These are phyloP conservation scores for Nasonia vitripennis DNA, from an alignment of 1,140 invertebrate species.

Conservation along the genomic window DNA sequence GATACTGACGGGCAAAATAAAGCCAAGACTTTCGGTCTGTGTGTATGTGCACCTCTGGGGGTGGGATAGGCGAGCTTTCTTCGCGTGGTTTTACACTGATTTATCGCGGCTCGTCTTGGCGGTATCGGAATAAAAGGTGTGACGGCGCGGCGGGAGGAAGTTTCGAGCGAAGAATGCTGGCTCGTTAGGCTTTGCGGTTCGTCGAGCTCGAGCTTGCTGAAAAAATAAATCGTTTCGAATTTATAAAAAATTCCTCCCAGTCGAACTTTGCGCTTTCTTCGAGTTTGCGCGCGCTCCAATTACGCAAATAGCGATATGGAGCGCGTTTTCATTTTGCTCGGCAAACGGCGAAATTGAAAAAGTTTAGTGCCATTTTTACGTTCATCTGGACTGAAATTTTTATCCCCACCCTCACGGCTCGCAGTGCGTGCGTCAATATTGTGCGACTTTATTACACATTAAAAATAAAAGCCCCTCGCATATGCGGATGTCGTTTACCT, in stretches of 20 bases:
- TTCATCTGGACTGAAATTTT: not conserved
- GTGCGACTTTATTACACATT: not conserved
- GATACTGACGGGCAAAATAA: conserved; percentile 33
- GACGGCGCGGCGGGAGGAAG: no score
- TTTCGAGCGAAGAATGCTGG: no score
- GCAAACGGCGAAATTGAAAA: not conserved
- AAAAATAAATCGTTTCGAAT: no score
- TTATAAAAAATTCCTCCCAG: no score
- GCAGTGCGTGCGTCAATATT: not conserved
- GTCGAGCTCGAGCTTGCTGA: no score
- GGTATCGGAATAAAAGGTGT: no score
- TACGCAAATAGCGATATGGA: not conserved
- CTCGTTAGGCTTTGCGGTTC: no score
- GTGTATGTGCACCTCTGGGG: no score
- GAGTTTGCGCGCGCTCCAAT: no score
- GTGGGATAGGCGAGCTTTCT: not conserved
- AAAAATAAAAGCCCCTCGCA: no score
- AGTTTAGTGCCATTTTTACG: not conserved
- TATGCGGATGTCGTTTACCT: not conserved
- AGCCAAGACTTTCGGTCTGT: not conserved
- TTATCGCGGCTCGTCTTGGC: not conserved
- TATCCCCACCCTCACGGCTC: not conserved
- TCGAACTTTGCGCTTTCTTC: no score
- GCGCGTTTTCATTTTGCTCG: not conserved
- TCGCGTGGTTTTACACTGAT: not conserved